Evolutionary conservation across 2,113 vertebrate genomes (phyloP).

Genomic region (Chaetodon trifascialis): DNA sequence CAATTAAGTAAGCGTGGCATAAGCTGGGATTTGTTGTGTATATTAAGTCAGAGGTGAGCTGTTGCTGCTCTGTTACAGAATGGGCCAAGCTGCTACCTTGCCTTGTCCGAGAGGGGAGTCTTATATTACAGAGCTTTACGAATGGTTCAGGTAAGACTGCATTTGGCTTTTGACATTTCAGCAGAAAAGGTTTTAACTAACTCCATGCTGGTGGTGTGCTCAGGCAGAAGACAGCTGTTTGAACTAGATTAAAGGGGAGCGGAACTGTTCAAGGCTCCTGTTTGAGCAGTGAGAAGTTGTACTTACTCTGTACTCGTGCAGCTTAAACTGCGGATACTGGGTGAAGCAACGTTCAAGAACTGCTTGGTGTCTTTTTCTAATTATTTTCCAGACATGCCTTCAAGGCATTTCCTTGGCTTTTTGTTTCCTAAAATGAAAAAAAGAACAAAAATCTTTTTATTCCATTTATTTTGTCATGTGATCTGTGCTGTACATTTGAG

Average conservation of each 20-base stretch:
- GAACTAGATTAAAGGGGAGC: background rate
- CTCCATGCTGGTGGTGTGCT: background rate
- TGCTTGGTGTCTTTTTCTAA: background rate
- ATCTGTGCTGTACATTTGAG: background rate
- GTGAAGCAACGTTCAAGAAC: background rate
- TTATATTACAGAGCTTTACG: conserved; percentile 78
- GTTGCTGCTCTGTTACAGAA: conserved; percentile 46
- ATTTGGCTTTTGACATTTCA: background rate
- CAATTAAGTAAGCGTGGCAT: conserved; percentile 77
- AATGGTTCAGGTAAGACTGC: conserved; percentile 80
- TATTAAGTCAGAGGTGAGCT: conserved; percentile 69
- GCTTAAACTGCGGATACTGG: background rate
- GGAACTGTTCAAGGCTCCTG: background rate
- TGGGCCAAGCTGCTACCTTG: conserved; percentile 81
- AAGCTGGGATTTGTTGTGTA: conserved; percentile 72
- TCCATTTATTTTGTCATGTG: too few species aligned
- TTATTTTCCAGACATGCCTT: background rate
- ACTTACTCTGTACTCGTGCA: background rate
- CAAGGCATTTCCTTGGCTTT: background rate
- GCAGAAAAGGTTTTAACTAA: background rate
- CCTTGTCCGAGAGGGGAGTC: conserved; percentile 70
- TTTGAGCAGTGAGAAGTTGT: background rate
- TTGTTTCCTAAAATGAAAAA: background rate
- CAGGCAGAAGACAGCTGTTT: too few species aligned
- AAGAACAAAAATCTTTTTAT: background rate